A percentile compares a stretch with the other conserved stretches of the same genome.
Evolutionary conservation across 2,113 vertebrate genomes (phyloP).

Genomic region (Epinephelus lanceolatus): DNA sequence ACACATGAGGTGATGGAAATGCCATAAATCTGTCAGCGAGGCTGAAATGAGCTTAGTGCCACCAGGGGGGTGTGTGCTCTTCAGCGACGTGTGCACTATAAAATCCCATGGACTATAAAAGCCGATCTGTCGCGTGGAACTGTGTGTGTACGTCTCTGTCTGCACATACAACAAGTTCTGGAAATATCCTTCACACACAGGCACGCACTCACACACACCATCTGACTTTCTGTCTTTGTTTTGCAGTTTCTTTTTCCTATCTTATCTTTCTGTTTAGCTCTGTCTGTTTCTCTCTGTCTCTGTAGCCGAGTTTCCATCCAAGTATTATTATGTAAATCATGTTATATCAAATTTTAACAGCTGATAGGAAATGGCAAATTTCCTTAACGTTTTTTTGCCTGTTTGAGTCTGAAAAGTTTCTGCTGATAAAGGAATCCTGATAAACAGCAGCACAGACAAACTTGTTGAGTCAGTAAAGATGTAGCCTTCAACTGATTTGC

Average conservation of each 20-base stretch:
- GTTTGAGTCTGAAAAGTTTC: constrained; percentile 17
- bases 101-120: constrained; percentile 72
- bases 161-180: constrained; percentile 47
- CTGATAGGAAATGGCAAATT: constrained; percentile 41
- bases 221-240: constrained; percentile 56
- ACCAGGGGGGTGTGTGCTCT: constrained; percentile 63
- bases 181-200: constrained; percentile 26
- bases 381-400: constrained; percentile 4
- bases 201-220: constrained; percentile 26
- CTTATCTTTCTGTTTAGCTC: constrained; percentile 32
- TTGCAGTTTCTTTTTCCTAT: constrained; percentile 5
- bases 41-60: constrained; percentile 74
- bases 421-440: constrained; percentile 9
- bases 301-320: constrained; percentile 12
- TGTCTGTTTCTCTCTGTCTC: constrained; percentile 21
- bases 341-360: constrained; percentile 41
- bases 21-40: constrained; percentile 71
- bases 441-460: not conserved
- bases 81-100: constrained; percentile 57
- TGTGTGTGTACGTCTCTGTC: constrained; percentile 51
- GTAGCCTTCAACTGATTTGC: not conserved
- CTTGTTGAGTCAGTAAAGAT: not conserved
- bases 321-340: constrained; percentile 55
- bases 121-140: constrained; percentile 51
- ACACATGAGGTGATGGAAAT: constrained; percentile 65